Conservation (phyloP, 2,797 vertebrate species). For the Pterois miles region DNA sequence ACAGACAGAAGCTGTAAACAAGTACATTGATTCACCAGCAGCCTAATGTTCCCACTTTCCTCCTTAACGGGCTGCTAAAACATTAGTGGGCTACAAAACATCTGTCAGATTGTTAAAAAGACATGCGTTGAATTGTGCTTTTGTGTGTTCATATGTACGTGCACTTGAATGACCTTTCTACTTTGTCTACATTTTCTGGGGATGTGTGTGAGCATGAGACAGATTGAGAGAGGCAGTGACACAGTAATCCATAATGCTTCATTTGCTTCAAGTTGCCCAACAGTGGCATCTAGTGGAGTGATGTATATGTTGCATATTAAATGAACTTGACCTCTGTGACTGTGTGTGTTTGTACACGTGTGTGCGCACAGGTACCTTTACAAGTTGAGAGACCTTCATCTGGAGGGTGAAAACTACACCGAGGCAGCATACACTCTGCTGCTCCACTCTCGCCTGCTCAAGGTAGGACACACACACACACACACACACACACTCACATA, state of each 20-base stretch:
- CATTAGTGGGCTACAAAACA: slow-evolving; percentile 32
- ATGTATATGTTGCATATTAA: slow-evolving; percentile 20
- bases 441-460: slow-evolving; percentile 95
- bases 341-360: neutral
- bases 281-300: slow-evolving; percentile 78
- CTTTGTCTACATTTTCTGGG: neutral
- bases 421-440: slow-evolving; percentile 96
- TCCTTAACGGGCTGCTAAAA: slow-evolving; percentile 42
- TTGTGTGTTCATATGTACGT: neutral
- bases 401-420: slow-evolving; percentile 96
- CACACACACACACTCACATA: slow-evolving; percentile 32
- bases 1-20: slow-evolving; percentile 1
- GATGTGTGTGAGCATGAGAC: neutral
- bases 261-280: slow-evolving; percentile 54
- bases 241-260: slow-evolving; percentile 4
- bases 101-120: slow-evolving; percentile 21
- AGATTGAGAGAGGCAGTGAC: neutral
- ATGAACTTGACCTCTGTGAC: neutral
- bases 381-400: slow-evolving; percentile 95
- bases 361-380: slow-evolving; percentile 90
- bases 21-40: neutral
- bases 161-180: slow-evolving; percentile 7
- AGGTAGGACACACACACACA: slow-evolving; percentile 80
- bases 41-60: slow-evolving; percentile 5
- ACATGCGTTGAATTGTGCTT: neutral